Percentiles rank a stretch among this genome's conserved stretches.
Conservation (phyloP, 2,113 vertebrate genomes). For the Phaethornis superciliosus region DNA sequence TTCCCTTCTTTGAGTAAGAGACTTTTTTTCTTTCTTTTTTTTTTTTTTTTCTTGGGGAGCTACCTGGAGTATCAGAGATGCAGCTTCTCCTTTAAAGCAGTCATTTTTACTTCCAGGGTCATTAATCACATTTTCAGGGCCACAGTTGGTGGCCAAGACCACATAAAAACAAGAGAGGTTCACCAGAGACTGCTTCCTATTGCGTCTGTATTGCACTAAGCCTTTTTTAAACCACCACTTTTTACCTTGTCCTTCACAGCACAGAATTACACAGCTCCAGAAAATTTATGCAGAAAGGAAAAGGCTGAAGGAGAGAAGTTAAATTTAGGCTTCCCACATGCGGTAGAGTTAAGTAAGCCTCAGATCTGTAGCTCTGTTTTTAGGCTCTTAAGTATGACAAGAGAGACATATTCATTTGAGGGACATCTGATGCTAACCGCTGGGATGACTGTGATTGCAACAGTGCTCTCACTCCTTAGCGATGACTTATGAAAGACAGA, state of each 20-base stretch:
- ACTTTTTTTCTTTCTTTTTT: background rate
- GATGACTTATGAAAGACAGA: background rate
- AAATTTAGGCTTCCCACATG: conserved; percentile 35
- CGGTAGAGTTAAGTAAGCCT: background rate
- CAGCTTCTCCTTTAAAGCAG: background rate
- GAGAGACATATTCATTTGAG: background rate
- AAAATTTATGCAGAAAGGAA: background rate
- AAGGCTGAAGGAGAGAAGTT: background rate
- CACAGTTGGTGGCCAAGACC: background rate
- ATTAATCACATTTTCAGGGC: conserved; percentile 23
- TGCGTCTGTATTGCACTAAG: background rate
- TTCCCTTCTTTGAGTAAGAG: background rate
- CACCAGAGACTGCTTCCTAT: conserved; percentile 6
- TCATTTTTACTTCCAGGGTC: background rate
- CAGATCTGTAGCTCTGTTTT: conserved; percentile 11
- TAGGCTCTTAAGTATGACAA: background rate
- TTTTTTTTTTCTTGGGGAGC: background rate
- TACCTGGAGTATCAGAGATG: background rate
- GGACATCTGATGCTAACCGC: fast-evolving
- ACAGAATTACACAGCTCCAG: background rate
- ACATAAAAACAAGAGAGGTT: background rate
- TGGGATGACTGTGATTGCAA: fast-evolving
- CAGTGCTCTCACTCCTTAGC: background rate
- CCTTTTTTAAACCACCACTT: background rate
- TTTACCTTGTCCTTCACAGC: background rate